Conservation (phyloP, 2,113 vertebrate genomes). For the Indicator indicator region DNA sequence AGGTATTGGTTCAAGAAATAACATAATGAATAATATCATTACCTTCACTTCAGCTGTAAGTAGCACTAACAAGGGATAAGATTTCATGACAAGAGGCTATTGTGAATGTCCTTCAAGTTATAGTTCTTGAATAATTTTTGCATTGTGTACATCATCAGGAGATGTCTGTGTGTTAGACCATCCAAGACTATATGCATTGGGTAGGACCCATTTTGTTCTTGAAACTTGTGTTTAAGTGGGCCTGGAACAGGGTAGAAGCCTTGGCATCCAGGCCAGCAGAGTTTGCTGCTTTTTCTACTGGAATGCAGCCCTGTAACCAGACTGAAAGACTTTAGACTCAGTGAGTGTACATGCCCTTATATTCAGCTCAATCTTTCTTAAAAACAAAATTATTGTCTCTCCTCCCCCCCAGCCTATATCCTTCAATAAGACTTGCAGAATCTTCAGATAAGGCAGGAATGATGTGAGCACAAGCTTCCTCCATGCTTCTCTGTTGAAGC, state of each 20-base stretch:
- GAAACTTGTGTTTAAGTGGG: background rate
- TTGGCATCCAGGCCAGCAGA: background rate
- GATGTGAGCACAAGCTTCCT: background rate
- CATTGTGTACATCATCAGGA: background rate
- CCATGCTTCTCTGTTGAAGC: background rate
- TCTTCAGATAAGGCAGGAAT: background rate
- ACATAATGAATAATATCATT: background rate
- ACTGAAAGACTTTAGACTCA: background rate
- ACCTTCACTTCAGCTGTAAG: background rate
- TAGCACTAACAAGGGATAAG: background rate
- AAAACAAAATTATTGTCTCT: background rate
- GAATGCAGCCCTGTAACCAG: background rate
- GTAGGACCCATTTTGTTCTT: background rate
- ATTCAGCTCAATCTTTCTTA: background rate
- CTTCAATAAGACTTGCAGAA: background rate
- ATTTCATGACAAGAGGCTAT: background rate
- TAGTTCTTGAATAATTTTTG: background rate
- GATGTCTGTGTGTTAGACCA: background rate
- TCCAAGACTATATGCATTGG: background rate
- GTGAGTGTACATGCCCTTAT: background rate
- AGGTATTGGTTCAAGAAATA: background rate
- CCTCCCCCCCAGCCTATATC: fast-evolving
- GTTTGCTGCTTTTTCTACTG: background rate
- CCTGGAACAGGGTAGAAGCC: background rate
- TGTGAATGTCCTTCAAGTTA: background rate